Evolutionary conservation across 2,113 vertebrate species (phyloP), one percentile per base, ranked within the genome.

Genomic region (Spea multiplicata): DNA sequence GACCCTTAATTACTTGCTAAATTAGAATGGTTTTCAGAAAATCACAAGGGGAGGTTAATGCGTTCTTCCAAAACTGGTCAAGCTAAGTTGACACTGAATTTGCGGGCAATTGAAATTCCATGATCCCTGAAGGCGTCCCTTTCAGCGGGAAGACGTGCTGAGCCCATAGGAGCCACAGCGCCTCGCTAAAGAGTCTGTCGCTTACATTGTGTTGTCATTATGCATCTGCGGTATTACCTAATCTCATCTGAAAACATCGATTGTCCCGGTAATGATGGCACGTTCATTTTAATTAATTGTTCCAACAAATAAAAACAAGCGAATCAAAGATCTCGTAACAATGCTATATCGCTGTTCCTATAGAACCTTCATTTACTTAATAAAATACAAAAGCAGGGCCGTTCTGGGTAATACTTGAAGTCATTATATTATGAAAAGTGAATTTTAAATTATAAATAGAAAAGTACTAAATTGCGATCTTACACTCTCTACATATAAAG

Each of bases 1-100:
- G 92, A 95, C 92, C 91, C 93, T 91, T 94, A 94, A 95, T 95
- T 94, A 93, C 91, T 92, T 91, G 89, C 90, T 93, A 93, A 94
- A 94, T 94, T 92, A 93, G 91, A 93, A 92, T 87, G 89, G 91
- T 91, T 92, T 89, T 90, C 89, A 91, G 87, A 92, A 91, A 94
- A 94, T 92, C 91, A 90, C 91, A 90, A 92, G 91, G 85, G 83
- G 91, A 88, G 93, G 91, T 92, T 93, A 93, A 94, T 92, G 90
- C 90, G 91, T 89, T 90, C 89, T 90, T 90, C 90, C 90, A 93
- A 90, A 92, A 89, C 88, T 93, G 91, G 91, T 94, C 92, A 94
- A 93, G 92, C 91, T 86, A 83, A 91, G 90, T 92, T 89, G 92
- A 92, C 91, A 92, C 88, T 83, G 85, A 87, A 91, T 93, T 93